Conservation (phyloP, 2,888 invertebrate genomes). For the Eristalinus aeneus region DNA sequence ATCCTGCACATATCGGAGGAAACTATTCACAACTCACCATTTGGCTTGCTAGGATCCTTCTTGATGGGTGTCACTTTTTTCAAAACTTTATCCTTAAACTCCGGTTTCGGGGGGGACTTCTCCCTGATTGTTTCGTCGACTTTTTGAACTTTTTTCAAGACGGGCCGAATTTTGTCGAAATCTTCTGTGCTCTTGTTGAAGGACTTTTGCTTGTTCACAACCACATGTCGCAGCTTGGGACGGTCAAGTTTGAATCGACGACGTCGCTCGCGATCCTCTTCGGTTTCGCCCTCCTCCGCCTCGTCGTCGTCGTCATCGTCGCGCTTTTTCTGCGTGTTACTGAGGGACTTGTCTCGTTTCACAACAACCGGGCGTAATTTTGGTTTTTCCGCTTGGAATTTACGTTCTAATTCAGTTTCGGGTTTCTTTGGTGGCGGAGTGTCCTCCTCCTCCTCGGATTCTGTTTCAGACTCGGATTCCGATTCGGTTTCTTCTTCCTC, state of each 20-base stretch:
- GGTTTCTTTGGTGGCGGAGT: constrained; percentile 75
- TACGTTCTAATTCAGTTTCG: constrained; percentile 78
- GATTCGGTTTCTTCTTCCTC: constrained; percentile 72
- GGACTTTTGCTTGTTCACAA: constrained; percentile 79
- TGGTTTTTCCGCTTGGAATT: constrained; percentile 79
- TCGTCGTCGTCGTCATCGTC: constrained; percentile 77
- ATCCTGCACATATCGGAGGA: background rate
- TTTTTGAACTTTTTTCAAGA: constrained; percentile 79
- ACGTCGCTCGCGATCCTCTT: constrained; percentile 78
- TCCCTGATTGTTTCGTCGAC: constrained; percentile 78
- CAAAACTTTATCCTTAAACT: constrained; percentile 79
- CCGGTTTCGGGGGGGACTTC: constrained; percentile 78
- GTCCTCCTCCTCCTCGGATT: constrained; percentile 71
- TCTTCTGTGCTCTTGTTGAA: constrained; percentile 78
- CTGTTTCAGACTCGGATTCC: constrained; percentile 72
- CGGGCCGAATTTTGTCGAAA: constrained; percentile 78
- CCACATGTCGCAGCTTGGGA: constrained; percentile 78
- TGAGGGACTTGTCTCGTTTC: constrained; percentile 77
- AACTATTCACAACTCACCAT: constrained; percentile 75
- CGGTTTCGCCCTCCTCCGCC: constrained; percentile 77
- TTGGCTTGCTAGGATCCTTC: constrained; percentile 77
- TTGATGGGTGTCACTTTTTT: constrained; percentile 78
- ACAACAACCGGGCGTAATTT: constrained; percentile 78
- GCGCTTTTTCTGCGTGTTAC: constrained; percentile 76
- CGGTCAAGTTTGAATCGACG: constrained; percentile 79